Percentiles rank a stretch among this genome's conserved stretches.
Conservation (phyloP, 2,888 invertebrate species). For the Cepaea hortensis region DNA sequence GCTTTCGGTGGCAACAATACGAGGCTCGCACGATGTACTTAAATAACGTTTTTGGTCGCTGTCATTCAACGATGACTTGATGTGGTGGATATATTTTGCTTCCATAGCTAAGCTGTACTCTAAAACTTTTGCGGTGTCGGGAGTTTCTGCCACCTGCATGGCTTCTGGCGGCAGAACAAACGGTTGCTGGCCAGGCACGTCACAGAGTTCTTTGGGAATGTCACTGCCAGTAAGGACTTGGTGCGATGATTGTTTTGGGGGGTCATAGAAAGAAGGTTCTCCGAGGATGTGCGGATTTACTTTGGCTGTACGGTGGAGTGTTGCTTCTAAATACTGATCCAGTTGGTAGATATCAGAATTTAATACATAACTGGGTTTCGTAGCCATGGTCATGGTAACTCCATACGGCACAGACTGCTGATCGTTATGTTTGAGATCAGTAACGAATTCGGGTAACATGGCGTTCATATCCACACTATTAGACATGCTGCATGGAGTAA, state of each 20-base stretch:
- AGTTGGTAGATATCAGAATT: slow-evolving; percentile 21
- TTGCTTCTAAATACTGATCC: slow-evolving; percentile 26
- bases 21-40: background rate
- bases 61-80: background rate
- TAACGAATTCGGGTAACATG: background rate
- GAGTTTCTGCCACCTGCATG: slow-evolving; percentile 35
- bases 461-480: background rate
- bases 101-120: slow-evolving; percentile 44
- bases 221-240: background rate
- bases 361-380: background rate
- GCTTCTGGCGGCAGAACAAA: slow-evolving; percentile 21
- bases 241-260: background rate
- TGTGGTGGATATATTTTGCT: slow-evolving; percentile 25
- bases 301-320: background rate
- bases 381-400: slow-evolving; percentile 6
- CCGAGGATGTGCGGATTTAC: background rate
- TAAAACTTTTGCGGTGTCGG: slow-evolving; percentile 45
- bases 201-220: background rate
- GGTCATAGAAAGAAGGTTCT: background rate
- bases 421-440: background rate
- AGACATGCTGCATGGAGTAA: background rate
- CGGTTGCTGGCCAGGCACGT: background rate
- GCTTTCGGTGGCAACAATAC: background rate
- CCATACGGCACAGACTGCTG: background rate
- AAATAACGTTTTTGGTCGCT: background rate